Evolutionary conservation across 2,113 vertebrate genomes (phyloP).

Genomic region (Rhea pennata): DNA sequence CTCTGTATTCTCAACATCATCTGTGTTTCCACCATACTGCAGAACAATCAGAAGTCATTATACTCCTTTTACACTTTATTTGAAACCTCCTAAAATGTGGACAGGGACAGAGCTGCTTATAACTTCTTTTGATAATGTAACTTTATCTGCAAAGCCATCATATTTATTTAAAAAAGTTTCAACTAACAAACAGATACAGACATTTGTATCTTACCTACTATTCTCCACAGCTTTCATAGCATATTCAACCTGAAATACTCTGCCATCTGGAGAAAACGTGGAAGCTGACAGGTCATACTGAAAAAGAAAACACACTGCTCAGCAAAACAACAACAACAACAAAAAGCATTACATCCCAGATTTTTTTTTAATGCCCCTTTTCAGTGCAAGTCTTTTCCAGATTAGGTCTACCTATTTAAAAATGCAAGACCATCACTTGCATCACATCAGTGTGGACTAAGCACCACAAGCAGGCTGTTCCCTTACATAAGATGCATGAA

Average conservation of each 20-base stretch:
- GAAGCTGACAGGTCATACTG: constrained; percentile 97
- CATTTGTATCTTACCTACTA: constrained; percentile 85
- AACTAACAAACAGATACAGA: not conserved
- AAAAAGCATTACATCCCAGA: not conserved
- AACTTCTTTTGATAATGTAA: not conserved
- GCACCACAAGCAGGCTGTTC: not conserved
- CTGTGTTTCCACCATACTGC: not conserved
- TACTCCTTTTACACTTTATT: not conserved
- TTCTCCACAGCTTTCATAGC: constrained; percentile 99
- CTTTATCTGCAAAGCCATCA: not conserved
- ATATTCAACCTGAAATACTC: constrained; percentile 98
- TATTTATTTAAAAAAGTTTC: not conserved
- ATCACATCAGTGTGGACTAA: rapidly evolving
- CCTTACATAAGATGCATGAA: rapidly evolving
- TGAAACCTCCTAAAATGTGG: not conserved
- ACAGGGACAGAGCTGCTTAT: not conserved
- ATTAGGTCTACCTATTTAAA: not conserved
- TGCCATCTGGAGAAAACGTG: constrained; percentile 96
- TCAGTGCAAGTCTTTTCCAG: not conserved
- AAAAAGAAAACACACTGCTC: constrained; percentile 21
- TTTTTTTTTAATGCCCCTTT: not conserved
- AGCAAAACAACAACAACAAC: not conserved
- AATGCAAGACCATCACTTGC: rapidly evolving
- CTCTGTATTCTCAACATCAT: not conserved
- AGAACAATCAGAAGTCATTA: not conserved